Conservation (phyloP, 2,888 invertebrate species). For the Oxyscelio sp. region DNA sequence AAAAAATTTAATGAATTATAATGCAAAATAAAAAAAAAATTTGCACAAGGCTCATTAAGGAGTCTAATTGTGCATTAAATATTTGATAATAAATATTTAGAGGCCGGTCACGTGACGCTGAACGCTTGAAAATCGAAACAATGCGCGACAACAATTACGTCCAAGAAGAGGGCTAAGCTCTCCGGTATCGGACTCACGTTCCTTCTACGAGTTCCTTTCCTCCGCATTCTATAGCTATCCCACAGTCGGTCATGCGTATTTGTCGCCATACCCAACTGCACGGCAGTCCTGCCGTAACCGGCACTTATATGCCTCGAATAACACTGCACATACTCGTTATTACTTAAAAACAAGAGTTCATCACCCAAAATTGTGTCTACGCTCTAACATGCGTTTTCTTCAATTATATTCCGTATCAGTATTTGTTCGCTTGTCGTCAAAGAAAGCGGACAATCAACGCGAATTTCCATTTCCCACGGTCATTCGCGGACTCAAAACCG, state of each 20-base stretch:
- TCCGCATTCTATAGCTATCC: slow-evolving; percentile 73
- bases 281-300: slow-evolving; percentile 51
- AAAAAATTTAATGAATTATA: no score
- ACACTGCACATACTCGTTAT: slow-evolving; percentile 46
- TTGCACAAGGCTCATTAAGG: no score
- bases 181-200: slow-evolving; percentile 67
- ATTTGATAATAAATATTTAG: neutral
- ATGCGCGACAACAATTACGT: slow-evolving; percentile 77
- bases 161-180: slow-evolving; percentile 75
- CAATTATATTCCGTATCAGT: neutral
- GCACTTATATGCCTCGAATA: slow-evolving; percentile 61
- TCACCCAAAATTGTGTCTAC: slow-evolving; percentile 10
- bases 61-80: no score
- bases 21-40: no score
- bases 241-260: slow-evolving; percentile 75
- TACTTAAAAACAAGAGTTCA: slow-evolving; percentile 35
- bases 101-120: neutral
- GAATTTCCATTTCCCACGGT: neutral
- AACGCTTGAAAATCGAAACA: slow-evolving; percentile 30
- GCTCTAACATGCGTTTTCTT: neutral
- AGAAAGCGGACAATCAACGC: neutral
- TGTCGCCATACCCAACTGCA: slow-evolving; percentile 67
- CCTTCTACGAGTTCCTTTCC: slow-evolving; percentile 64
- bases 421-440: neutral
- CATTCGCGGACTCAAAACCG: neutral